These are phyloP conservation scores for Galemys pyrenaicus DNA, from an alignment of 2,113 vertebrate species.

Conservation along the genomic window DNA sequence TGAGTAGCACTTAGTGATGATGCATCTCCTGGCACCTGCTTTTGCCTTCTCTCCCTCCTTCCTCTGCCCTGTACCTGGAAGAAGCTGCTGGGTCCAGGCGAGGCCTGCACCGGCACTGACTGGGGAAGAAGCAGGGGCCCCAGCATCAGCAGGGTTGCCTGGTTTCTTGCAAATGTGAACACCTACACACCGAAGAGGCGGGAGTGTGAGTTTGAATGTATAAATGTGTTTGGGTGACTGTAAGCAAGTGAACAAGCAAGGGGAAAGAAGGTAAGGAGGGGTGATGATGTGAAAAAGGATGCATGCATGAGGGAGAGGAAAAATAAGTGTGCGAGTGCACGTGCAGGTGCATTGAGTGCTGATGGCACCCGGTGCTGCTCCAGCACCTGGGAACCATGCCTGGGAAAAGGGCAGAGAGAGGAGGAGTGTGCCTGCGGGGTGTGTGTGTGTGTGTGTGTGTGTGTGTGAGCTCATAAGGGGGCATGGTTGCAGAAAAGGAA, in stretches of 20 bases:
- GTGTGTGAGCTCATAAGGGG: background rate
- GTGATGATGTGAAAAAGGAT: background rate
- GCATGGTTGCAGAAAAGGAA: background rate
- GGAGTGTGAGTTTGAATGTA: background rate
- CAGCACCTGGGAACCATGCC: background rate
- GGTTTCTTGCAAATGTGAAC: conserved; percentile 44
- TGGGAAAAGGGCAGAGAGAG: background rate
- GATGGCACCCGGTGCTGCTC: background rate
- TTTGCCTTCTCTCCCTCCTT: background rate
- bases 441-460: accelerated
- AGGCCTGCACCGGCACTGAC: background rate
- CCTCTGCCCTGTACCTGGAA: background rate
- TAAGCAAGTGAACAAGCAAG: background rate
- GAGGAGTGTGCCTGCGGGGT: background rate
- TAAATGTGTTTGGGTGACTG: conserved; percentile 47
- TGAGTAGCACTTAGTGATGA: background rate
- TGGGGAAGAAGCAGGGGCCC: background rate
- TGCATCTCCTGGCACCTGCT: background rate
- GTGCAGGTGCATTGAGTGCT: accelerated
- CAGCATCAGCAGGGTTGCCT: background rate
- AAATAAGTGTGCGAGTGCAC: background rate
- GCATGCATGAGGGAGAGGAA: background rate
- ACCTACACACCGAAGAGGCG: background rate
- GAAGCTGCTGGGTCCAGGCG: background rate
- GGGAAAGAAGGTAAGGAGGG: background rate